A percentile compares a stretch with the other conserved stretches of the same genome.
These are phyloP conservation scores for Tortrix viridana DNA, from an alignment of 2,888 invertebrate genomes.

Conservation along the genomic window DNA sequence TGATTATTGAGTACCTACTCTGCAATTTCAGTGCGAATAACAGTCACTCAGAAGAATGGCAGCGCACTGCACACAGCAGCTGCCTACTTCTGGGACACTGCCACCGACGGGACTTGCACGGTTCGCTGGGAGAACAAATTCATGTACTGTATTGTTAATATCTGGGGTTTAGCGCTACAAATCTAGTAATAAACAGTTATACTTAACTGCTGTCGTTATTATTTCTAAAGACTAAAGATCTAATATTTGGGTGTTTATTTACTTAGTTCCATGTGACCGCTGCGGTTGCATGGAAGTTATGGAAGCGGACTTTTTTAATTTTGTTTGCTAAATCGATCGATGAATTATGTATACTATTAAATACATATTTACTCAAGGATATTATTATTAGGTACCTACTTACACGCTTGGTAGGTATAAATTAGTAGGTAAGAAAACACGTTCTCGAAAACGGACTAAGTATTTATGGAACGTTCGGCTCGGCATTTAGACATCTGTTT, in stretches of 20 bases:
- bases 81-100: constrained; percentile 93
- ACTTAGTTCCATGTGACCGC: too few species aligned
- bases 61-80: constrained; percentile 93
- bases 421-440: too few species aligned
- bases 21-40: constrained; percentile 86
- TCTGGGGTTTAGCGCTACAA: constrained; percentile 88
- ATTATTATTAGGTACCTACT: too few species aligned
- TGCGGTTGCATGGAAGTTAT: too few species aligned
- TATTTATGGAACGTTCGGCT: constrained; percentile 15
- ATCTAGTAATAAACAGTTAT: constrained; percentile 47
- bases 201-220: constrained; percentile 20
- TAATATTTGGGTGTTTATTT: too few species aligned
- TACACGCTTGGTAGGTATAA: too few species aligned
- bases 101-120: constrained; percentile 91
- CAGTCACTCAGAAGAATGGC: constrained; percentile 93
- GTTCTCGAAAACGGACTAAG: too few species aligned
- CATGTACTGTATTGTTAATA: constrained; percentile 93
- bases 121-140: constrained; percentile 95
- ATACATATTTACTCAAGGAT: too few species aligned
- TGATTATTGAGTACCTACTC: not conserved
- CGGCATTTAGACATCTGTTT: not conserved
- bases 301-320: too few species aligned
- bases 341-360: too few species aligned
- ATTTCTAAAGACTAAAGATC: too few species aligned
- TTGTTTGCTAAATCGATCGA: too few species aligned